Evolutionary conservation across 2,888 invertebrate genomes (phyloP).

Genomic region (Hirudinaria manillensis): DNA sequence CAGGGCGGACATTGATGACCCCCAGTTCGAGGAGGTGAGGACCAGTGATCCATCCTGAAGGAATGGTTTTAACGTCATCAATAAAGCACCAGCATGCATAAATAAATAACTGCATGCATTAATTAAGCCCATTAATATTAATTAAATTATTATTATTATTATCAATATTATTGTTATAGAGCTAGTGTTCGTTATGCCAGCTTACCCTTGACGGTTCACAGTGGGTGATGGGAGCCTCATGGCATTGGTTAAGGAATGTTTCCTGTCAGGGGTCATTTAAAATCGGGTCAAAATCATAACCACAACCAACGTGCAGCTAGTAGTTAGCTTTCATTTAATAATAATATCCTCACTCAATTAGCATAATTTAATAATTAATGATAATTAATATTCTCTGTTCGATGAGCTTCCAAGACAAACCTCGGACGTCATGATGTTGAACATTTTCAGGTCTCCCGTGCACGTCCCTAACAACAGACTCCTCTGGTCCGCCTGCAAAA

Average conservation of each 20-base stretch:
- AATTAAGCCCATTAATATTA: background rate
- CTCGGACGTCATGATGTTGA: constrained; percentile 73
- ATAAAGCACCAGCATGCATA: background rate
- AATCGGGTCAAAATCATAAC: background rate
- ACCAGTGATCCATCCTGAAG: constrained; percentile 68
- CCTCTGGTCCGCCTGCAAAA: constrained; percentile 60
- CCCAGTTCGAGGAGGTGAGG: constrained; percentile 79
- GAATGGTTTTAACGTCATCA: background rate
- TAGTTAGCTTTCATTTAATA: background rate
- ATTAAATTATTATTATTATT: constrained; percentile 1
- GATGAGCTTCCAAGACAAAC: constrained; percentile 42
- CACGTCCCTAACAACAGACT: constrained; percentile 80
- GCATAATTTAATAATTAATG: background rate
- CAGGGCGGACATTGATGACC: constrained; percentile 73
- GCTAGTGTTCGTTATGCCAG: background rate
- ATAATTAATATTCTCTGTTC: background rate
- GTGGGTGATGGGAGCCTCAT: constrained; percentile 78
- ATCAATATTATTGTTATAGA: background rate
- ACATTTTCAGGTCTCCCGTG: constrained; percentile 80
- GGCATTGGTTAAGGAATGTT: constrained; percentile 49
- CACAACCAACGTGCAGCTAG: background rate
- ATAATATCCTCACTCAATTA: background rate
- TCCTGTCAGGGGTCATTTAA: background rate
- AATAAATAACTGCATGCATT: background rate
- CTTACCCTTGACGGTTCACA: constrained; percentile 55